phyloP scores from a whole-genome alignment of 2,113 vertebrate genomes.

The Lampris incognitus region DNA sequence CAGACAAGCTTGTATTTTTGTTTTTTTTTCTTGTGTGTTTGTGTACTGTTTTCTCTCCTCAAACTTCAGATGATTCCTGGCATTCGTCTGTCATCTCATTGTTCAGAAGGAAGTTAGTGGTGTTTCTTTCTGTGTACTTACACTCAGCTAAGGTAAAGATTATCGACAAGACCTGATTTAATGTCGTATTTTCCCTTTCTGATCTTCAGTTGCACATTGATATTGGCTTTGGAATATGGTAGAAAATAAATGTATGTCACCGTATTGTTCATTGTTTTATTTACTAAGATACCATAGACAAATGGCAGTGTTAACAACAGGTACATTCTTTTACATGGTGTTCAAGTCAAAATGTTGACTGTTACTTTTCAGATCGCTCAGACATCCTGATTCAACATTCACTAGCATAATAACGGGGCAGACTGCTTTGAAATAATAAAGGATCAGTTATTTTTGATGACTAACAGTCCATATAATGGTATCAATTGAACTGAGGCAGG shows the following conservation, averaged over 20 bases:
- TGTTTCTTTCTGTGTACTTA: slow-evolving; percentile 2
- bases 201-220: slow-evolving; percentile 29
- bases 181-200: slow-evolving; percentile 11
- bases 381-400: slow-evolving; percentile 28
- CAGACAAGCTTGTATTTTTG: slow-evolving; percentile 33
- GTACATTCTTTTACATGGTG: not conserved
- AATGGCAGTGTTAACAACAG: not conserved
- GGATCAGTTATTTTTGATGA: slow-evolving; percentile 43
- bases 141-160: not conserved
- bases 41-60: slow-evolving; percentile 32
- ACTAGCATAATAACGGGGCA: slow-evolving; percentile 43
- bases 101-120: not conserved
- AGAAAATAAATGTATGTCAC: slow-evolving; percentile 66
- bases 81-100: slow-evolving; percentile 21
- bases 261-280: not conserved
- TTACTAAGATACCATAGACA: not conserved
- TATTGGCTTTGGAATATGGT: slow-evolving; percentile 43
- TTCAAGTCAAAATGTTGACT: not conserved
- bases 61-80: slow-evolving; percentile 26
- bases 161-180: slow-evolving; percentile 15
- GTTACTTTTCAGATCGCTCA: slow-evolving; percentile 26
- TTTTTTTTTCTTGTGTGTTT: slow-evolving; percentile 27
- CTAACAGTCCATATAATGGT: not conserved
- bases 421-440: slow-evolving; percentile 50
- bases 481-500: too few species aligned